These are phyloP conservation scores for Ochlodes sylvanus DNA, from an alignment of 2,888 invertebrate species.

Conservation along the genomic window DNA sequence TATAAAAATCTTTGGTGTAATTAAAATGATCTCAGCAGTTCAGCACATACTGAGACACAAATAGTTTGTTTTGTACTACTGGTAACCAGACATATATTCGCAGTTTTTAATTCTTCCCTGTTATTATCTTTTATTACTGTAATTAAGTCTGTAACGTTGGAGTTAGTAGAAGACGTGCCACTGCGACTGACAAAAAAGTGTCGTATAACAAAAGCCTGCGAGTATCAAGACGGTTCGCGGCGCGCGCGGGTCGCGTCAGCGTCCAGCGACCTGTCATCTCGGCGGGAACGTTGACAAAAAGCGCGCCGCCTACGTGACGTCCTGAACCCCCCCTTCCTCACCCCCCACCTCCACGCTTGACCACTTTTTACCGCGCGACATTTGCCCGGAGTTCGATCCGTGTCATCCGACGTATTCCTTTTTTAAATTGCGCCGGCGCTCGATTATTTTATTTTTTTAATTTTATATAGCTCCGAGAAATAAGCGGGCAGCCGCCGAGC, in stretches of 20 bases:
- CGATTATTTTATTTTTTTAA: slow-evolving; percentile 79
- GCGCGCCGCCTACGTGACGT: slow-evolving; percentile 84
- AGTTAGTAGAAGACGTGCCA: slow-evolving; percentile 24
- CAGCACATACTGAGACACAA: too few relatives aligned
- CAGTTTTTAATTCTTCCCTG: slow-evolving; percentile 9
- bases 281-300: slow-evolving; percentile 85
- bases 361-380: slow-evolving; percentile 85
- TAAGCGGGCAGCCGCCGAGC: slow-evolving; percentile 67
- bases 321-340: slow-evolving; percentile 59
- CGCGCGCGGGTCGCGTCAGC: slow-evolving; percentile 63
- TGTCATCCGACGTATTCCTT: slow-evolving; percentile 85
- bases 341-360: slow-evolving; percentile 62
- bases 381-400: slow-evolving; percentile 85
- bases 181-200: slow-evolving; percentile 28
- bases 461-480: slow-evolving; percentile 77
- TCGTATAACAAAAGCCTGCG: slow-evolving; percentile 28
- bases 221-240: slow-evolving; percentile 69
- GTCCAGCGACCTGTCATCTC: slow-evolving; percentile 85
- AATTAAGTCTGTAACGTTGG: slow-evolving; percentile 23
- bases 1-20: too few relatives aligned
- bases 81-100: neutral
- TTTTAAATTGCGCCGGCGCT: slow-evolving; percentile 81
- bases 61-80: neutral
- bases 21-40: too few relatives aligned
- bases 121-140: slow-evolving; percentile 21